Evolutionary conservation across 2,113 vertebrate species (phyloP), one percentile per base, ranked within the genome.

Genomic region (Sorex araneus): DNA sequence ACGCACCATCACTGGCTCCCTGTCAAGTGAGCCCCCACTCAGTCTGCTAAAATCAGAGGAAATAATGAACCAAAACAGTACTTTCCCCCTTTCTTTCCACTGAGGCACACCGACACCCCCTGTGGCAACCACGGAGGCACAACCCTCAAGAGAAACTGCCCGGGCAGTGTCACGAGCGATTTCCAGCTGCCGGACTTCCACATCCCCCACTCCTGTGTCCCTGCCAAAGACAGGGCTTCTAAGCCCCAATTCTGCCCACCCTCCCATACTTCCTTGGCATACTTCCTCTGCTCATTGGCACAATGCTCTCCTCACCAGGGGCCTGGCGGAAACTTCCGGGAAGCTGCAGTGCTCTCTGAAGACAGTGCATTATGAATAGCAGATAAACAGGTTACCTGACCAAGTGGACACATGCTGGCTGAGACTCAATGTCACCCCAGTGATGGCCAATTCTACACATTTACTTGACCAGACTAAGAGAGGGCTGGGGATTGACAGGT

Each of bases 291-390:
- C 13, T 25, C 47, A 70, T 30, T 3, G 8, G 28, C 1, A 34
- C 18, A 0, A 2, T 2, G 0, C 34, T 21, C 21, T 15, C 19
- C 15, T 1, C 7, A 69, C 0, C 9, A n/a, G 0, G 18, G 40
- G 40, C 54, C 34, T 5, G 15, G 57, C 64, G 36, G 23, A 78
- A 40, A 76, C 8, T 40, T 78, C 27, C 36, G 23, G 45, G 64
- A 60, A 87, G 69, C 30, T 30, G 18, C 8, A 2, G 0, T 50
- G 16, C 40, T 32, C 25, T 23, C 36, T 83, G 40, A 75, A 75
- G 50, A 30, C 10, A 34, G 27, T 70, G 23, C 43, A 74, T 11
- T 67, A 43, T 0, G 12, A 1, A 60, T 21, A 19, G 19, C 40
- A 27, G 7, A 30, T 28, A 40, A 40, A 40, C 7, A 23, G 67